Conservation (phyloP, 2,113 vertebrate genomes). For the Desmodus rotundus region DNA sequence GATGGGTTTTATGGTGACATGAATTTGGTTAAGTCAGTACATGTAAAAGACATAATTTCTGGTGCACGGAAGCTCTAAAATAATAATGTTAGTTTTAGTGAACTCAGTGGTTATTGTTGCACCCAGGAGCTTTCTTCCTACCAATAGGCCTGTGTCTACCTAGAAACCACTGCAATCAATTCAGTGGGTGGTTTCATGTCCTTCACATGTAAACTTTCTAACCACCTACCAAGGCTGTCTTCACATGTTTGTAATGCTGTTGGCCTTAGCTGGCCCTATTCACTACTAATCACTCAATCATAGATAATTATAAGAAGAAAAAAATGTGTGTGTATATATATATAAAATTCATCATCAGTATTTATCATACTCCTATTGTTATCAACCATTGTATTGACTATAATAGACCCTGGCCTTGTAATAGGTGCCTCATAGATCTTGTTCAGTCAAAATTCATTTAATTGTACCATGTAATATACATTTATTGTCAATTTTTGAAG, state of each 20-base stretch:
- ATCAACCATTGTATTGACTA: not conserved
- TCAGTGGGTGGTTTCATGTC: accelerated
- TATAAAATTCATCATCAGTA: not conserved
- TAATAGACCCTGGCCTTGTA: not conserved
- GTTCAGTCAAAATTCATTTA: slow-evolving; percentile 3
- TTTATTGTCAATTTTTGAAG: not conserved
- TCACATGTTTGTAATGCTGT: not conserved
- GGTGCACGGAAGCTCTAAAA: not conserved
- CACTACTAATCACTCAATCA: not conserved
- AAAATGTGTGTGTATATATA: not conserved
- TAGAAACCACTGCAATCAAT: not conserved
- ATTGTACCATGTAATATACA: not conserved
- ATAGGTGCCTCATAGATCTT: not conserved
- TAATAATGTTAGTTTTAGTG: not conserved
- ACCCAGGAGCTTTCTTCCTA: not conserved
- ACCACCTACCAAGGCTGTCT: not conserved
- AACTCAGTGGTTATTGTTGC: not conserved
- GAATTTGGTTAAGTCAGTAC: not conserved
- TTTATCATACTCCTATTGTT: not conserved
- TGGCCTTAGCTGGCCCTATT: not conserved
- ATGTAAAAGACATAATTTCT: not conserved
- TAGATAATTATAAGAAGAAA: not conserved
- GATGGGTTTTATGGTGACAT: not conserved
- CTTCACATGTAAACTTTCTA: not conserved
- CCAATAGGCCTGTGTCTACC: not conserved